These are phyloP conservation scores for Brenthis daphne DNA, from an alignment of 2,888 invertebrate genomes.

Conservation along the genomic window DNA sequence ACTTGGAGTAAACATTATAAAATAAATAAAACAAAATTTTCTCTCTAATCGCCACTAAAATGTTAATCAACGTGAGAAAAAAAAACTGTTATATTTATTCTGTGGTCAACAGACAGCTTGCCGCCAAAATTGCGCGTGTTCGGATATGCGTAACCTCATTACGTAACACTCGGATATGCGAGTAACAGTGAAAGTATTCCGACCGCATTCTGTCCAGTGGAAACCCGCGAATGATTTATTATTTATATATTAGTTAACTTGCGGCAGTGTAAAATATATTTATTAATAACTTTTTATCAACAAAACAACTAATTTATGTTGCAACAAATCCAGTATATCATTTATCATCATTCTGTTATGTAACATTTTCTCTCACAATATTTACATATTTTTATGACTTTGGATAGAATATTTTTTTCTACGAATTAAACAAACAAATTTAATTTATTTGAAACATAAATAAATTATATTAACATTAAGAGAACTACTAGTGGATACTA, in stretches of 20 bases:
- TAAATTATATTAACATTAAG: too few relatives aligned
- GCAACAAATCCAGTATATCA: not conserved
- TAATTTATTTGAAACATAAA: too few relatives aligned
- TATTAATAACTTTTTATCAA: conserved; percentile 4
- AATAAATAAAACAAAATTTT: conserved; percentile 3
- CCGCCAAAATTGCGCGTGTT: conserved; percentile 56
- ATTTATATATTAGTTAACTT: conserved; percentile 36
- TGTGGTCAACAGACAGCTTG: conserved; percentile 59
- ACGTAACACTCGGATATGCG: conserved; percentile 52
- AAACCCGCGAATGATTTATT: conserved; percentile 35
- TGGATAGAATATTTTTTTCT: too few relatives aligned
- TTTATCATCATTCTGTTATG: too few relatives aligned
- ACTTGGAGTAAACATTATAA: not conserved
- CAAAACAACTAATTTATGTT: not conserved
- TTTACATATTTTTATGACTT: too few relatives aligned
- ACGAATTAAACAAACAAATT: too few relatives aligned
- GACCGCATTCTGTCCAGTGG: conserved; percentile 32
- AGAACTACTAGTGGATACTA: too few relatives aligned
- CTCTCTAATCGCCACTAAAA: not conserved
- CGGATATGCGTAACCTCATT: conserved; percentile 47
- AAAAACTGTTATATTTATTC: conserved; percentile 12
- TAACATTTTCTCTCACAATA: too few relatives aligned
- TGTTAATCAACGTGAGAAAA: conserved; percentile 19
- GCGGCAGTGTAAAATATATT: conserved; percentile 10
- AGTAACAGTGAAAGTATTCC: conserved; percentile 36